Conservation (phyloP, 2,113 vertebrate genomes). For the Microcebus tavaratra region DNA sequence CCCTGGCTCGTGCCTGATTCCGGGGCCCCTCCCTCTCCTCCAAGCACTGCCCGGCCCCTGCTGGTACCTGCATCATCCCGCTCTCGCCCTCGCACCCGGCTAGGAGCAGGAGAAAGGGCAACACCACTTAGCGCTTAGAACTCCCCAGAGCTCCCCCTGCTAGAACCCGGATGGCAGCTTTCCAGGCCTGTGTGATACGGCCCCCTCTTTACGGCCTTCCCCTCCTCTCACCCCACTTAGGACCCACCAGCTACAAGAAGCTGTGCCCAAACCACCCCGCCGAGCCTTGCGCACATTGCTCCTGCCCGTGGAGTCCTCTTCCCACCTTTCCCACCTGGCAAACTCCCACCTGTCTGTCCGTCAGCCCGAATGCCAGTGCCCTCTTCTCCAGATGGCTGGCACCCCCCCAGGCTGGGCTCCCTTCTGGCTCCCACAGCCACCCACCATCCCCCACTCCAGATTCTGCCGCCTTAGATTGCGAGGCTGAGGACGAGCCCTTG, state of each 20-base stretch:
- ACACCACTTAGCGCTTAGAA: not conserved
- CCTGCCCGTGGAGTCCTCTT: not conserved
- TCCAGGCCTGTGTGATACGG: not conserved
- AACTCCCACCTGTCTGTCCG: fast-evolving
- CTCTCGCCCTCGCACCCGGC: no score
- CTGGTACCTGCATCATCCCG: not conserved
- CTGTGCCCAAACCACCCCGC: not conserved
- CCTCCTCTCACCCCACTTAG: no score
- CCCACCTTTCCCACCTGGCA: not conserved
- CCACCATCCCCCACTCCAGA: no score
- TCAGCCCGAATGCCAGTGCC: not conserved
- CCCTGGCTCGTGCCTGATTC: fast-evolving
- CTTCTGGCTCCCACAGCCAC: not conserved
- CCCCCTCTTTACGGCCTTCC: no score
- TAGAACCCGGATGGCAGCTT: no score
- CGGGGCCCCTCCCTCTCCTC: fast-evolving
- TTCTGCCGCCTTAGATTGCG: no score
- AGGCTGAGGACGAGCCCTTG: not conserved
- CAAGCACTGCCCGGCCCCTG: not conserved
- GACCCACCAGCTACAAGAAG: no score
- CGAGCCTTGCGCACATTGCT: not conserved
- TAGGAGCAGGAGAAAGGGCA: not conserved
- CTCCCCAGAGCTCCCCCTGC: not conserved
- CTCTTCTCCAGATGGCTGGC: not conserved
- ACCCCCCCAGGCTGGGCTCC: not conserved